Evolutionary conservation across 2,113 vertebrate species (phyloP).

Genomic region (Rynchops niger): DNA sequence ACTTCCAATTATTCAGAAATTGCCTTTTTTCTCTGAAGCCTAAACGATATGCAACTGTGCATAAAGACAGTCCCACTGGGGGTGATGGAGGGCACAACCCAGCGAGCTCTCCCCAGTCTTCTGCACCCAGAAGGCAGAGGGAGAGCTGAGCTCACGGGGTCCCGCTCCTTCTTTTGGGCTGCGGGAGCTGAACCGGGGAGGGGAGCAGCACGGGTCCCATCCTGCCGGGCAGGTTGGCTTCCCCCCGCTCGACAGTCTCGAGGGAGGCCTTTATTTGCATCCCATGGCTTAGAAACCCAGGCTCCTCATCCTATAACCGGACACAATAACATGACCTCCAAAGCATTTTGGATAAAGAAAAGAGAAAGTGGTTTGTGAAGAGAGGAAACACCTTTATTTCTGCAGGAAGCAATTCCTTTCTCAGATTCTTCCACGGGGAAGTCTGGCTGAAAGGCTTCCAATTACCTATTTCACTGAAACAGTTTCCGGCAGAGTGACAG

Average conservation of each 20-base stretch:
- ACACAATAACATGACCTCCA: slow-evolving; percentile 60
- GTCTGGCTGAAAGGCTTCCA: slow-evolving; percentile 52
- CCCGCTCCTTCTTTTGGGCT: neutral
- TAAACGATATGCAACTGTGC: neutral
- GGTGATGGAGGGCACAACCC: neutral
- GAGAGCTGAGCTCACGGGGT: rapidly evolving
- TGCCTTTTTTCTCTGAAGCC: neutral
- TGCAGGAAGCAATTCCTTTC: slow-evolving; percentile 63
- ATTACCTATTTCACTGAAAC: slow-evolving; percentile 38
- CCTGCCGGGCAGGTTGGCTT: neutral
- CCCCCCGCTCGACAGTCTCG: neutral
- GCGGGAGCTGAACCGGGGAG: neutral
- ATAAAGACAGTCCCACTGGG: neutral
- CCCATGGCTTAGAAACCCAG: neutral
- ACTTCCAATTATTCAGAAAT: neutral
- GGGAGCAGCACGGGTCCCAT: neutral
- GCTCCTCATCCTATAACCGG: slow-evolving; percentile 32
- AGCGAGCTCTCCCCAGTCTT: neutral
- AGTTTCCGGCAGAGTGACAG: slow-evolving; percentile 4
- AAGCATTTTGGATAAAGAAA: slow-evolving; percentile 55
- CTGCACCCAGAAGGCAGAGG: neutral
- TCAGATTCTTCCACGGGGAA: slow-evolving; percentile 51
- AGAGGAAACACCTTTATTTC: slow-evolving; percentile 69
- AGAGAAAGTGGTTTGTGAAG: slow-evolving; percentile 46
- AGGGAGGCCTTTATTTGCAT: slow-evolving; percentile 6